A percentile compares a stretch with the other conserved stretches of the same genome.
Evolutionary conservation across 2,797 vertebrate genomes (phyloP).

Genomic region (Sebastes reedi): DNA sequence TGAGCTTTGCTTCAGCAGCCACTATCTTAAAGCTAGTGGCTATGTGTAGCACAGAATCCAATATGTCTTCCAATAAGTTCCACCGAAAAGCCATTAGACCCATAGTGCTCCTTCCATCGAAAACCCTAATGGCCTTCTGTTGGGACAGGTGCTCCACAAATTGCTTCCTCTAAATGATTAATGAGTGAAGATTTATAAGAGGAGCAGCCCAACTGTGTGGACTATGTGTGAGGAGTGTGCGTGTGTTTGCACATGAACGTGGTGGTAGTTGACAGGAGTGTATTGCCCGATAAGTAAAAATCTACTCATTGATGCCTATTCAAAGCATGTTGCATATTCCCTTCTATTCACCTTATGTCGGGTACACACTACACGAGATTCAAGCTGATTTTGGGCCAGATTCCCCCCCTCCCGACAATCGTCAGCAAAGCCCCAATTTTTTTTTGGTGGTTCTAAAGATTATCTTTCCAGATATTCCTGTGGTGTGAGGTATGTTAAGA

Average conservation of each 20-base stretch:
- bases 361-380: too few species aligned
- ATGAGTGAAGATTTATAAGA: slow-evolving; percentile 76
- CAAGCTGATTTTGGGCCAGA: too few species aligned
- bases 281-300: neutral
- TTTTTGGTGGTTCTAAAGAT: too few species aligned
- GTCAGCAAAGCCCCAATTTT: accelerated
- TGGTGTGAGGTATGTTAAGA: too few species aligned
- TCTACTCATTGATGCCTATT: slow-evolving; percentile 6
- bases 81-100: slow-evolving; percentile 76
- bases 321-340: neutral
- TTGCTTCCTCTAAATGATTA: slow-evolving; percentile 85
- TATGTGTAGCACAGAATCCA: slow-evolving; percentile 68
- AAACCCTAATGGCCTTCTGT: slow-evolving; percentile 78
- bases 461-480: too few species aligned
- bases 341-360: too few species aligned
- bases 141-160: slow-evolving; percentile 83
- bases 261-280: slow-evolving; percentile 4
- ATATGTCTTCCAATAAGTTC: slow-evolving; percentile 80
- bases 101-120: slow-evolving; percentile 71
- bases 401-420: too few species aligned
- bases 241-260: neutral
- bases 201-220: slow-evolving; percentile 27
- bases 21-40: slow-evolving; percentile 50
- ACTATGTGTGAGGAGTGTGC: slow-evolving; percentile 2
- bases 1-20: slow-evolving; percentile 16